These are phyloP conservation scores for Calliopsis andreniformis DNA, from an alignment of 1,140 invertebrate species.

Conservation along the genomic window DNA sequence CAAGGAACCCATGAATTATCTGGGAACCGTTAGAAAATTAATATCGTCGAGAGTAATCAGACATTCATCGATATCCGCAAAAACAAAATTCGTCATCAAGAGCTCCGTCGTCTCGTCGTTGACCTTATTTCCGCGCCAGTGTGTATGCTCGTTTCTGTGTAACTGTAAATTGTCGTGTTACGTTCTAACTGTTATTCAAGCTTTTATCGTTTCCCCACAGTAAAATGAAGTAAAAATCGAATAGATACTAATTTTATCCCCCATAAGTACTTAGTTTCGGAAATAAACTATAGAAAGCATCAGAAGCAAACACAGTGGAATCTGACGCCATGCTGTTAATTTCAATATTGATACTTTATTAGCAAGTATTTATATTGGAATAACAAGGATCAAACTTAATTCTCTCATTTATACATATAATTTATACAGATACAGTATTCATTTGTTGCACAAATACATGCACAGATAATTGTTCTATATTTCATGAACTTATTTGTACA, in stretches of 20 bases:
- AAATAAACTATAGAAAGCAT: no score
- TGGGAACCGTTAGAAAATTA: slow-evolving; percentile 42
- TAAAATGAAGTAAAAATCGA: slow-evolving; percentile 11
- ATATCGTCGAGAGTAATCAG: slow-evolving; percentile 18
- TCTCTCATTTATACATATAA: no score
- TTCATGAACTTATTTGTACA: slow-evolving; percentile 64
- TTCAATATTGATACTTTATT: no score
- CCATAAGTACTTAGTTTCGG: no score
- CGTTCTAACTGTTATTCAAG: slow-evolving; percentile 75
- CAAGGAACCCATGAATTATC: neutral
- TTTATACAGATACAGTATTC: no score
- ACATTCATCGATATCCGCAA: neutral
- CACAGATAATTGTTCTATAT: slow-evolving; percentile 40
- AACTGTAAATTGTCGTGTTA: slow-evolving; percentile 71
- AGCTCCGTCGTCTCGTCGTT: neutral
- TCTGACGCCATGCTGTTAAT: no score
- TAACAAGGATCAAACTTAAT: no score
- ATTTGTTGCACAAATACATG: no score
- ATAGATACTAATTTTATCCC: neutral
- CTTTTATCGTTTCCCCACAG: slow-evolving; percentile 55
- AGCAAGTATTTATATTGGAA: no score
- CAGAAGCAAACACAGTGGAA: no score
- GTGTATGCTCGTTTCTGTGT: slow-evolving; percentile 25
- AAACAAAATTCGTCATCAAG: slow-evolving; percentile 16
- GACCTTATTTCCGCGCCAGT: slow-evolving; percentile 46